Evolutionary conservation across 1,140 invertebrate species (phyloP).

Genomic region (Trachymyrmex septentrionalis): DNA sequence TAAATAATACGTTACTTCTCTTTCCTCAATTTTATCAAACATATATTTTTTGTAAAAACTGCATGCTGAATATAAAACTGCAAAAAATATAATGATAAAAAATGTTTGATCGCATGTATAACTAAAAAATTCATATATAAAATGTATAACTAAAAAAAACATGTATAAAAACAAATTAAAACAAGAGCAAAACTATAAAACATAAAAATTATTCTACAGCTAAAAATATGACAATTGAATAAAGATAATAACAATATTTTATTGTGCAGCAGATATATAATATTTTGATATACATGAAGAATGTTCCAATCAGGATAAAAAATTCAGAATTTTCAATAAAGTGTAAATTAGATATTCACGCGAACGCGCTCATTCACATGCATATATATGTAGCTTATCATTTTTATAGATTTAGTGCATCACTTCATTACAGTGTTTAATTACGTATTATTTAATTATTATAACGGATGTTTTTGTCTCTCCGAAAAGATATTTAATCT

Average conservation of each 20-base stretch:
- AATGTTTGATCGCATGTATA: too few species aligned
- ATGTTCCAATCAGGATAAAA: not conserved
- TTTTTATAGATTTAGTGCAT: not conserved
- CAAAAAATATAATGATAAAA: too few species aligned
- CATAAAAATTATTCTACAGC: not conserved
- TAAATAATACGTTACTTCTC: too few species aligned
- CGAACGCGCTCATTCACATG: not conserved
- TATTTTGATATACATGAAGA: not conserved
- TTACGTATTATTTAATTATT: not conserved
- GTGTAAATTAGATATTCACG: not conserved
- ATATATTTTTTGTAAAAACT: too few species aligned
- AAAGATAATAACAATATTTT: not conserved
- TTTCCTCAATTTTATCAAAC: too few species aligned
- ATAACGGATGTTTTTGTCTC: not conserved
- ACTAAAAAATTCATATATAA: not conserved
- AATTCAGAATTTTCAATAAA: slow-evolving; percentile 2
- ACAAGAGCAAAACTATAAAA: not conserved
- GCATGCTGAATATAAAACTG: too few species aligned
- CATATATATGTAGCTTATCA: not conserved
- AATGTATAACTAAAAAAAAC: too few species aligned
- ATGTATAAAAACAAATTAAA: not conserved
- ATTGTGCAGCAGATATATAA: not conserved
- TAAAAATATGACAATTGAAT: slow-evolving; percentile 19
- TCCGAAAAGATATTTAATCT: not conserved
- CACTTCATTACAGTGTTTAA: not conserved